Base-by-base conservation (phyloP, 2,797 vertebrate species). In the Columba guinea region DNA sequence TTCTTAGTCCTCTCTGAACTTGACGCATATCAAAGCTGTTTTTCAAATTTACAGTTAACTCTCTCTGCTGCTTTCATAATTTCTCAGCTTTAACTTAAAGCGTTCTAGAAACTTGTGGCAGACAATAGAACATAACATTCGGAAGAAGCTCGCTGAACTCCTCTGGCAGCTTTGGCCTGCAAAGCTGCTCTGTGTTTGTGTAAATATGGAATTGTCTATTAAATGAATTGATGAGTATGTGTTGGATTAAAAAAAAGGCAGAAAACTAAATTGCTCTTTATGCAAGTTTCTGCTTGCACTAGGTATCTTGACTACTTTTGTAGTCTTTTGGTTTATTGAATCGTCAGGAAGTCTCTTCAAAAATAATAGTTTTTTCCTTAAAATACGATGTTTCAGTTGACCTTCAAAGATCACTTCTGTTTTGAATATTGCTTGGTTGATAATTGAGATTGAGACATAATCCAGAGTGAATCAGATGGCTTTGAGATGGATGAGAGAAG, bases 1-100 rank as follows among this genome's bases (percentile, higher is more conserved):
- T 95, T 94, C 89, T 94, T 94, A 89, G 74, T 79, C 87, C 94
- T 96, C 53, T 96, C 81, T 95, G 93, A 97, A 96, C 93, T 97
- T 96, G 93, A 94, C 20, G 69, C 79, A 39, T 95, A 94, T 93
- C 71, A 95, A 97, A 97, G 73, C 89, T 96, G 93, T 91, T 97
- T 95, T 95, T 89, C 86, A 69, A 56, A 95, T 87, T 95, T 96
- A 89, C 27, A 17, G 86, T 95, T 95, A 96, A 96, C 79, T 96
- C 93, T 88, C 51, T 95, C 93, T 75, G 53, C 90, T 81, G 69
- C 67, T 92, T 96, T 77, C 92, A 88, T 71, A 94, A 94, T 94
- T 96, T 96, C 78, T 76, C 80, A 87, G 84, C 79, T 95, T 96
- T 94, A 87, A 90, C 53, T 89, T 94, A 69, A 93, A 88, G 53